Base-by-base conservation (phyloP, 2,797 vertebrate genomes). In the Hypotaenidia philippensis region DNA sequence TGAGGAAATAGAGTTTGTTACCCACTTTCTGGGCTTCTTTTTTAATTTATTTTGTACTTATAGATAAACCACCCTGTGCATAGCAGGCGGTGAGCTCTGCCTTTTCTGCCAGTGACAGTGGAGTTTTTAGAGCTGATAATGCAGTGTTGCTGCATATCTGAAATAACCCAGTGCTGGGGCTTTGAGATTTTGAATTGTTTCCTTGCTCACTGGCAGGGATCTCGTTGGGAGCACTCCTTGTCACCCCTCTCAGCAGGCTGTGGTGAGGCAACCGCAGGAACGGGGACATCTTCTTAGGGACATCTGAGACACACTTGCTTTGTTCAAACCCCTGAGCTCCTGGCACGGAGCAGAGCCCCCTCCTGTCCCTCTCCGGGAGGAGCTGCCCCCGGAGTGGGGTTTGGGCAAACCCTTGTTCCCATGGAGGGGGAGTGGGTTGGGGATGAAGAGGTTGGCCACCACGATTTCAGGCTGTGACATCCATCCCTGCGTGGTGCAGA, bases 221-320 rank as follows among this genome's bases (percentile, higher is more conserved):
- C 55, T 50, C 6, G 50, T 19, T 0, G 25, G 66, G 5, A 0
- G 8, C 7, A 0, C n/a, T 44, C 55, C 7, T 3, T 21, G 49
- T 52, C n/a, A 13, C 4, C 26, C 2, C 13, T 60, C 66, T 72
- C 19, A 3, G 12, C 41, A 6, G 32, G 53, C 59, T 83, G 68
- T 1, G 3, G 9, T 2, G 1, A 81, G 56, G 60, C 71, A 26
- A 75, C 75, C 5, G 57, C 4, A 9, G 32, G 52, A 8, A 12
- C 0, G 3, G 69, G 34, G 41, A 20, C 23, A 4, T 15, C 49
- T 69, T 2, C 0, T 23, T 16, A 1, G 45, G 3, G 75, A 21
- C 36, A 3, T 0, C 27, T 21, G 40, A 40, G 78, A 29, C 40
- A 14, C 10, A 0, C 8, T 26, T 2, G 6, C 13, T 6, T 26